A percentile compares a stretch with the other conserved stretches of the same genome.
Evolutionary conservation across 53 echinoderm and acorn worm genomes (phyloP).

Genomic region (Astropecten irregularis): DNA sequence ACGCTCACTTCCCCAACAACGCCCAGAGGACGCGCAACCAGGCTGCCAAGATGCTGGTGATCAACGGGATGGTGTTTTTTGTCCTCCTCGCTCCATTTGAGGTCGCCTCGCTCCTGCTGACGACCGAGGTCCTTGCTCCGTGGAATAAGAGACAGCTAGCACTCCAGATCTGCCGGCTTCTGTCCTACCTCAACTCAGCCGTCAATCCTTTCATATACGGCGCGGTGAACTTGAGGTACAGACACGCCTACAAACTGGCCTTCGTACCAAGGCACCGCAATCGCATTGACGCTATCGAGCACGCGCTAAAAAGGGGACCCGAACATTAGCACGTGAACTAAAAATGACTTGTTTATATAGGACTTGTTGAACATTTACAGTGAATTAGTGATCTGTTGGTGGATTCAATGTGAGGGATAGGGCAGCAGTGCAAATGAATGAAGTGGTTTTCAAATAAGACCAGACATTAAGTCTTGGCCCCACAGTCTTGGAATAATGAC

Average conservation of each 20-base stretch:
- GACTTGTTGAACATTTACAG: no score
- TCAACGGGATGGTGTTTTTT: conserved; percentile 14
- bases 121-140: conserved; percentile 23
- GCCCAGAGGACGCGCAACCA: conserved; percentile 41
- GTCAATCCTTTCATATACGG: conserved; percentile 50
- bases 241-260: conserved; percentile 67
- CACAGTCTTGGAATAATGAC: no score
- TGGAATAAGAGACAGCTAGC: conserved; percentile 26
- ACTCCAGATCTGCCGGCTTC: conserved; percentile 67
- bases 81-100: conserved; percentile 44
- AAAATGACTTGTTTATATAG: no score
- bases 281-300: no score
- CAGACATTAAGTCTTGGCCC: no score
- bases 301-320: no score
- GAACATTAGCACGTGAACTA: no score
- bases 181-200: conserved; percentile 76
- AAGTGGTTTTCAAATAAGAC: no score
- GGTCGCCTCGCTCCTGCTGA: conserved; percentile 56
- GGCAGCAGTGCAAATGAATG: no score
- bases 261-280: conserved; percentile 29
- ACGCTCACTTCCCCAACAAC: background rate
- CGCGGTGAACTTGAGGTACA: conserved; percentile 63
- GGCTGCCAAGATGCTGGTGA: background rate
- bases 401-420: no score
- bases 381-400: no score